phyloP scores from a whole-genome alignment of 2,113 vertebrate genomes.

The Spheniscus mendiculus region DNA sequence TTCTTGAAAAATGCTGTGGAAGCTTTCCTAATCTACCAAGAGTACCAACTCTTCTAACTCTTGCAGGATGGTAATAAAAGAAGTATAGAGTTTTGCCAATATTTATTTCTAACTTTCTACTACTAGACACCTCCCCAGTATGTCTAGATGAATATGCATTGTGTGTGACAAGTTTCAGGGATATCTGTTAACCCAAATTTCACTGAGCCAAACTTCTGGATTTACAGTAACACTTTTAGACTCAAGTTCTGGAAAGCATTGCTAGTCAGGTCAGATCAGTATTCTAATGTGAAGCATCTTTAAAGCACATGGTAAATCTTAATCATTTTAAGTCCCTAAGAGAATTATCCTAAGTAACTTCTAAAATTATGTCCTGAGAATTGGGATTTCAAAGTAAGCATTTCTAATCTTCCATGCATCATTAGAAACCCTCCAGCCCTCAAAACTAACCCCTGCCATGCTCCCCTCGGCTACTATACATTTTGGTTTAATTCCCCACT shows the following conservation, averaged over 20 bases:
- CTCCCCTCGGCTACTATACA: background rate
- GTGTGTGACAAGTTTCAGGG: background rate
- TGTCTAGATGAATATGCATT: accelerated
- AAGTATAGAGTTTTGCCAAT: background rate
- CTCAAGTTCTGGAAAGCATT: background rate
- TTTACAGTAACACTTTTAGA: background rate
- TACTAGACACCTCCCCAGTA: background rate
- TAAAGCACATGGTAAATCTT: slow-evolving; percentile 49
- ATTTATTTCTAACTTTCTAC: background rate
- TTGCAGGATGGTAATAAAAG: background rate
- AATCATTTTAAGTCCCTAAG: slow-evolving; percentile 58
- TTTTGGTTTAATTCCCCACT: slow-evolving; percentile 14
- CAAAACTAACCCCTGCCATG: background rate
- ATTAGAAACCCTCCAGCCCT: slow-evolving; percentile 35
- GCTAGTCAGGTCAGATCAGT: slow-evolving; percentile 20
- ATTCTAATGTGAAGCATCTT: slow-evolving; percentile 42
- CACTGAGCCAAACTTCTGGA: background rate
- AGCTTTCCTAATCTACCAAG: background rate
- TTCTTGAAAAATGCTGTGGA: background rate
- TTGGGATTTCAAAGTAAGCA: slow-evolving; percentile 48
- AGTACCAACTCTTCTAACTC: background rate
- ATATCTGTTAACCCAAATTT: background rate
- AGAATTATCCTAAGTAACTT: slow-evolving; percentile 62
- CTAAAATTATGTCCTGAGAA: slow-evolving; percentile 59
- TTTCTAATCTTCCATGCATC: slow-evolving; percentile 47